phyloP scores from a whole-genome alignment of 2,888 invertebrate species.

The Timema cristinae region DNA sequence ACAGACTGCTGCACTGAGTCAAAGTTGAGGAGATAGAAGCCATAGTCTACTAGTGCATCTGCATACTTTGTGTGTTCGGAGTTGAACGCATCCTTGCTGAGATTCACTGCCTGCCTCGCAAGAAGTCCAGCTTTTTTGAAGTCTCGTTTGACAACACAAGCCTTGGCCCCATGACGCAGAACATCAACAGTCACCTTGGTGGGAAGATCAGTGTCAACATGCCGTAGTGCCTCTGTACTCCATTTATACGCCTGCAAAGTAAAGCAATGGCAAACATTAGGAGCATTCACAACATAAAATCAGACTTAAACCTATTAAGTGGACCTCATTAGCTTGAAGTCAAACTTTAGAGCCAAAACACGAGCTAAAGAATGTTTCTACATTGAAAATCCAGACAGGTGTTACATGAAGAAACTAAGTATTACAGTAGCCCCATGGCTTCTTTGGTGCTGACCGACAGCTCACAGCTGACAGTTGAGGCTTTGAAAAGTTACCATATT shows the following conservation, averaged over 20 bases:
- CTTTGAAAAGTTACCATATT: no score
- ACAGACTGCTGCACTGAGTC: conserved; percentile 83
- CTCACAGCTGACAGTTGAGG: no score
- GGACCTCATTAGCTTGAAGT: conserved; percentile 1
- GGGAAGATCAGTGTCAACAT: conserved; percentile 60
- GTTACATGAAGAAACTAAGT: no score
- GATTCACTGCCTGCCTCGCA: conserved; percentile 74
- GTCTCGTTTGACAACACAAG: conserved; percentile 84
- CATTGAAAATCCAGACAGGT: no score
- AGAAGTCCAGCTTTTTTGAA: conserved; percentile 77
- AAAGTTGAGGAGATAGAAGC: conserved; percentile 84
- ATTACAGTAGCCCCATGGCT: no score
- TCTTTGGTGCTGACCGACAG: no score
- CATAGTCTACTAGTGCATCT: conserved; percentile 82
- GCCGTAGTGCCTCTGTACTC: conserved; percentile 69
- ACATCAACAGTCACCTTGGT: conserved; percentile 70
- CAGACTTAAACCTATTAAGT: not conserved
- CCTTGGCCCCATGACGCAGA: conserved; percentile 79
- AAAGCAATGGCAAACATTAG: not conserved
- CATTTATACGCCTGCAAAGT: conserved; percentile 60
- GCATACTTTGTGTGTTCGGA: conserved; percentile 74
- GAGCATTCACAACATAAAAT: not conserved
- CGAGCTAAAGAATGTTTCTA: no score
- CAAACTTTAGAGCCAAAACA: not conserved
- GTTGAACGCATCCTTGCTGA: conserved; percentile 54